Evolutionary conservation across 2,888 invertebrate species (phyloP).

Genomic region (Macrosiphum euphorbiae): DNA sequence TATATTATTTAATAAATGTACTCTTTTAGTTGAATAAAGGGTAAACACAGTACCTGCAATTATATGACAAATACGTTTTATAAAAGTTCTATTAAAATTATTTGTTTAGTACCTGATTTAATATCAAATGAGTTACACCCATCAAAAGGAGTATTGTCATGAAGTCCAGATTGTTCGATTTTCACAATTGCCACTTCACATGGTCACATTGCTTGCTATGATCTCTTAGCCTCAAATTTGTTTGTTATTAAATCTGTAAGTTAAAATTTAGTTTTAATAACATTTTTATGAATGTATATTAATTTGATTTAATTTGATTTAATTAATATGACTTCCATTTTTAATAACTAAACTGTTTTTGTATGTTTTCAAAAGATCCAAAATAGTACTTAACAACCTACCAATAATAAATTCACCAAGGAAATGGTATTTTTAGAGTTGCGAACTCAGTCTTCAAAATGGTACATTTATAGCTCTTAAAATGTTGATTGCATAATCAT

Average conservation of each 20-base stretch:
- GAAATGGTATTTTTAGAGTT: slow-evolving; percentile 59
- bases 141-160: slow-evolving; percentile 80
- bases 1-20: not conserved
- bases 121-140: slow-evolving; percentile 75
- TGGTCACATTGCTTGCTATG: slow-evolving; percentile 80
- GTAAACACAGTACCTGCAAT: not conserved
- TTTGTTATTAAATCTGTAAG: slow-evolving; percentile 77
- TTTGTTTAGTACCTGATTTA: slow-evolving; percentile 50
- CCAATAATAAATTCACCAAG: slow-evolving; percentile 38
- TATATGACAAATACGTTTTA: not conserved
- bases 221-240: slow-evolving; percentile 78
- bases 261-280: slow-evolving; percentile 16
- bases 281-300: not conserved
- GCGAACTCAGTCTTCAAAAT: slow-evolving; percentile 53
- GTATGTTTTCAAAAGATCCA: slow-evolving; percentile 19
- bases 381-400: slow-evolving; percentile 48
- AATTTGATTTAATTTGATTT: not conserved
- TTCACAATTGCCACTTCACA: slow-evolving; percentile 80
- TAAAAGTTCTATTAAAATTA: slow-evolving; percentile 1
- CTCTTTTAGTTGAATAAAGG: not conserved
- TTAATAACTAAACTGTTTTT: not conserved
- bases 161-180: slow-evolving; percentile 82
- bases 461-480: slow-evolving; percentile 19
- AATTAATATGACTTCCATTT: not conserved
- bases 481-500: not conserved